A percentile compares a stretch with the other conserved stretches of the same genome.
Evolutionary conservation across 1,140 invertebrate species (phyloP).

Genomic region (Brachionus rotundiformis): DNA sequence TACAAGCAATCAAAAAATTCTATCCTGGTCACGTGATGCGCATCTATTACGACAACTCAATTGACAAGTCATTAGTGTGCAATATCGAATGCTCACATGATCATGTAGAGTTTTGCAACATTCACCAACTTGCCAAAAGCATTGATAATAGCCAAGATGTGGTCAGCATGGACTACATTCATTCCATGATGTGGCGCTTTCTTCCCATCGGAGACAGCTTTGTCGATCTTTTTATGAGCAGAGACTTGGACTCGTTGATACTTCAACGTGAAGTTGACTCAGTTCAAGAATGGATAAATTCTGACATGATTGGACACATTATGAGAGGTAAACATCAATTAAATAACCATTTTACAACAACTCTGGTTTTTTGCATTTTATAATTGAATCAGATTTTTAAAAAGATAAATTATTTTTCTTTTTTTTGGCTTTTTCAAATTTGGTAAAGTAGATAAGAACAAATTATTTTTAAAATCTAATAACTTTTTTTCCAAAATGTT

Average conservation of each 20-base stretch:
- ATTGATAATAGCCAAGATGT: neutral
- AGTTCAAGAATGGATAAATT: conserved; percentile 21
- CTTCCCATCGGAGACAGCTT: conserved; percentile 14
- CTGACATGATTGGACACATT: conserved; percentile 4
- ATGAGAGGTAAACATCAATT: conserved; percentile 50
- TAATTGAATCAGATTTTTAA: too few relatives aligned
- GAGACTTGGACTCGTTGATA: conserved; percentile 42
- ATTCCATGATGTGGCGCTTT: conserved; percentile 6
- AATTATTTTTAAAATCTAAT: too few relatives aligned
- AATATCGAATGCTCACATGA: conserved; percentile 21
- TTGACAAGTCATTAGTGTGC: conserved; percentile 10
- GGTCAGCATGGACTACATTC: neutral
- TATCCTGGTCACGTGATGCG: conserved; percentile 14
- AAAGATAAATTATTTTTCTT: too few relatives aligned
- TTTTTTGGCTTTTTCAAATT: too few relatives aligned
- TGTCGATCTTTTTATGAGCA: conserved; percentile 18
- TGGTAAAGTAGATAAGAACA: too few relatives aligned
- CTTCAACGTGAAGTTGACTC: neutral
- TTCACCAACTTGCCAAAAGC: neutral
- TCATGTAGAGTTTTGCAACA: conserved; percentile 39
- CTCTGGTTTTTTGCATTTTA: too few relatives aligned
- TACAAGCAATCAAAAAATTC: neutral
- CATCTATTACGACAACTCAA: conserved; percentile 27
- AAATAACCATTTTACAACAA: too few relatives aligned
- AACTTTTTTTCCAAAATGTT: too few relatives aligned